Base-by-base conservation (phyloP, 2,888 invertebrate species). In the Teleiodes luculella region DNA sequence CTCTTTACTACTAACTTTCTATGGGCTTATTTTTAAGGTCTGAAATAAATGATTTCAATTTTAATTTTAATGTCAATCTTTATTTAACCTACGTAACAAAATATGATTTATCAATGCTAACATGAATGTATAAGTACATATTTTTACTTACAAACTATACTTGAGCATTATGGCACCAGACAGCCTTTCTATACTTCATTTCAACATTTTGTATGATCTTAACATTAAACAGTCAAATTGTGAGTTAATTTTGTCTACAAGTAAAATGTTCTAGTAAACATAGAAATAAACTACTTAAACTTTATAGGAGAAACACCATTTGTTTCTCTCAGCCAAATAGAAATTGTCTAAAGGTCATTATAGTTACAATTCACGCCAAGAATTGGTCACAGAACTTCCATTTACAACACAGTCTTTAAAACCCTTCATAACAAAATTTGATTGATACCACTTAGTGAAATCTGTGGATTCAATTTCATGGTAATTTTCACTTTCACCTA, bases 321-420 rank as follows among this genome's bases (percentile, higher is more conserved):
- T 41, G 3, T 41, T 39, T 39, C 16, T 8, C 18, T 20, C 18
- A 8, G 18, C 18, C 11, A 18, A 16, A 24, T 43, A 43, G 5
- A 43, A 28, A 20, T 24, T 43, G 43, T 28, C 24, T 28, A 13
- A 43, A 13, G 2, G 0, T 8, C n/a, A 3, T 2, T 28, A 24
- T 28, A n/a, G n/a, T 28, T 7, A 28, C 20, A 71, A 74, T 53
- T 74, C 68, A 30, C 76, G 60, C 92, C 92, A 92, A 41, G 78
- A 67, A 65, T 91, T 91, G 11, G 89, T 87, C 18, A 91, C 81
- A 10, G 92, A 91, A 62, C 76, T 81, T 30, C 91, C 91, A 75
- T 91, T 87, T 11, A 92, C 80, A 70, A 86, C 70, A 64, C 85
- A 86, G 67, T 92, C 92, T 79, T 91, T 92, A 64, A 91, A 92